A percentile compares a stretch with the other conserved stretches of the same genome.
phyloP scores from a whole-genome alignment of 2,888 invertebrate species.

The Amorpha juglandis region DNA sequence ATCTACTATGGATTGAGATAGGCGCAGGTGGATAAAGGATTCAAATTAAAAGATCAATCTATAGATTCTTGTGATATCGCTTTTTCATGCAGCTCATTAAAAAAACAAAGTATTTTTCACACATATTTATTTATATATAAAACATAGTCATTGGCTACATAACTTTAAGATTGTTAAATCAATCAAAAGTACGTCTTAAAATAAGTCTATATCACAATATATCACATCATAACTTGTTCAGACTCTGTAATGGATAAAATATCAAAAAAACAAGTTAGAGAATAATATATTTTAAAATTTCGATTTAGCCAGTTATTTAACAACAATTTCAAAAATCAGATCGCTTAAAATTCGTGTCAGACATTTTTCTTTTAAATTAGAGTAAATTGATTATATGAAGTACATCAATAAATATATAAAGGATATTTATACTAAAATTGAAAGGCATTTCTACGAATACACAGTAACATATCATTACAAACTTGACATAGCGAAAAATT shows the following conservation, averaged over 20 bases:
- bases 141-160: constrained; percentile 44
- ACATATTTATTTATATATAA: constrained; percentile 45
- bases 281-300: constrained; percentile 31
- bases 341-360: neutral
- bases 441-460: neutral
- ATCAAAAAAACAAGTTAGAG: constrained; percentile 32
- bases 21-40: too few relatives aligned
- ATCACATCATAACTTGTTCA: constrained; percentile 68
- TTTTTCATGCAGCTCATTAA: too few relatives aligned
- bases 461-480: neutral
- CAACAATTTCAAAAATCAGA: neutral
- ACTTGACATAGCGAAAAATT: neutral
- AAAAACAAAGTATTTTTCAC: constrained; percentile 34
- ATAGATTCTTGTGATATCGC: too few relatives aligned
- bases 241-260: constrained; percentile 48
- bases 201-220: constrained; percentile 63
- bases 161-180: constrained; percentile 37
- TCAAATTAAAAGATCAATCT: too few relatives aligned
- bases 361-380: neutral
- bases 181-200: constrained; percentile 48
- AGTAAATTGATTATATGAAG: neutral
- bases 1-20: too few relatives aligned
- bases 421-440: too few relatives aligned
- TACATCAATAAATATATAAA: neutral
- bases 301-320: neutral